Evolutionary conservation across 2,113 vertebrate genomes (phyloP), one percentile per base, ranked within the genome.

Genomic region (Regulus satrapa): DNA sequence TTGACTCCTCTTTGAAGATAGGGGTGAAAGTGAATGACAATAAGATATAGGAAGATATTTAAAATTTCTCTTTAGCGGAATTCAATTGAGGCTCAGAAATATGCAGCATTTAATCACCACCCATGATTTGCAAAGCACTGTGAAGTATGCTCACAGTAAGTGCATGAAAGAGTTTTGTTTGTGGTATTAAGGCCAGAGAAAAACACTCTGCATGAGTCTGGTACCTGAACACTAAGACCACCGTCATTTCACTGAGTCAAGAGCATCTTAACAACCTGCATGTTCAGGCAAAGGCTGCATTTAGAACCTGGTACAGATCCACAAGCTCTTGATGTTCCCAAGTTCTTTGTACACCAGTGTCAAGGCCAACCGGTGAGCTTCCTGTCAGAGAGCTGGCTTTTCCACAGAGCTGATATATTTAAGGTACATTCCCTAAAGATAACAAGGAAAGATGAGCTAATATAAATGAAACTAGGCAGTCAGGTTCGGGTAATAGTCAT

Each of bases 401-500:
- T 41, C 34, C 72, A 88, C 24, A 88, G 48, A 88, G 18, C 29
- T 61, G n/a, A 17, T 5, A 18, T 16, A 18, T 38, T 90, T 80
- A 90, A 89, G 34, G 28, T 64, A 84, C 91, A 85, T 40, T 92
- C 73, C 56, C 41, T 63, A 49, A 94, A 95, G 81, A 92, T 46
- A 95, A 34, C 24, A 78, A 43, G 16, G 31, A 95, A 75, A 95
- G 69, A 96, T 88, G 61, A 94, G 34, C 75, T 94, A 78, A 95
- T 95, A 77, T 94, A 97, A 97, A 97, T 95, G 67, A 74, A 95
- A 16, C 64, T 73, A 52, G 67, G 91, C 74, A 85, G 69, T 88
- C 12, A 16, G 49, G 18, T 91, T 91, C 69, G 94, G 89, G 95
- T 93, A 96, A 90, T 38, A 96, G 80, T 72, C 78, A 89, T 34